A percentile compares a stretch with the other conserved stretches of the same genome.
Evolutionary conservation across 2,888 invertebrate species (phyloP).

Genomic region (Agonopterix heracliana): DNA sequence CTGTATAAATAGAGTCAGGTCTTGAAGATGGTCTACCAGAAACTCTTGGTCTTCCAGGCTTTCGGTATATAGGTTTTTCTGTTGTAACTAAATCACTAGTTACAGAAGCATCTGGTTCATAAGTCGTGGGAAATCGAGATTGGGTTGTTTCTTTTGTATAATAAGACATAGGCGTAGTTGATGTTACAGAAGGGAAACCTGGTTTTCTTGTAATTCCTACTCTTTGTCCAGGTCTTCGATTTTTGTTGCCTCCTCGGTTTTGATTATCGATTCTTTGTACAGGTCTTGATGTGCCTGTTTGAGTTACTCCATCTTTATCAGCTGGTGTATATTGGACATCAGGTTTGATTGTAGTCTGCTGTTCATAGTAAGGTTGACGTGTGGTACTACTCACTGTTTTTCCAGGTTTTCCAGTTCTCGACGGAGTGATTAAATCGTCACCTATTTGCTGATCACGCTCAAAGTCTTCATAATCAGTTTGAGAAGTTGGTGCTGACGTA

Average conservation of each 20-base stretch:
- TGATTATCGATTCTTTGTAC: no score
- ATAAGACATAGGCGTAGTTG: slow-evolving; percentile 22
- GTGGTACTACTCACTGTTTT: background rate
- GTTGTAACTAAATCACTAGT: background rate
- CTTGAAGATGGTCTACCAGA: background rate
- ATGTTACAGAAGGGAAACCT: slow-evolving; percentile 4
- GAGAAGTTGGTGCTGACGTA: background rate
- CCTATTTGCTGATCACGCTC: slow-evolving; percentile 7
- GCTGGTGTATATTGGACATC: background rate
- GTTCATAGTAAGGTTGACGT: slow-evolving; percentile 5
- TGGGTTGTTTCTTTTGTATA: background rate
- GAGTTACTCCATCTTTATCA: no score
- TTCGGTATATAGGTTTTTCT: no score
- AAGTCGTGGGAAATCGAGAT: background rate
- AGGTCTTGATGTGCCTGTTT: no score
- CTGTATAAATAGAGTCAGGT: background rate
- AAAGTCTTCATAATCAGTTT: slow-evolving; percentile 2
- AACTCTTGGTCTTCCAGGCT: background rate
- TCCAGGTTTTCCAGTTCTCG: background rate
- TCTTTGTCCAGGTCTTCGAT: no score
- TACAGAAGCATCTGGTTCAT: background rate
- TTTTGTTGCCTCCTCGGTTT: no score
- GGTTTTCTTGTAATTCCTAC: slow-evolving; percentile 2
- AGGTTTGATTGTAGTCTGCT: slow-evolving; percentile 8
- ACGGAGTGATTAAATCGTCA: slow-evolving; percentile 6